Percentiles rank a stretch among this genome's conserved stretches.
Conservation (phyloP, 2,113 vertebrate species). For the Aphyosemion australe region DNA sequence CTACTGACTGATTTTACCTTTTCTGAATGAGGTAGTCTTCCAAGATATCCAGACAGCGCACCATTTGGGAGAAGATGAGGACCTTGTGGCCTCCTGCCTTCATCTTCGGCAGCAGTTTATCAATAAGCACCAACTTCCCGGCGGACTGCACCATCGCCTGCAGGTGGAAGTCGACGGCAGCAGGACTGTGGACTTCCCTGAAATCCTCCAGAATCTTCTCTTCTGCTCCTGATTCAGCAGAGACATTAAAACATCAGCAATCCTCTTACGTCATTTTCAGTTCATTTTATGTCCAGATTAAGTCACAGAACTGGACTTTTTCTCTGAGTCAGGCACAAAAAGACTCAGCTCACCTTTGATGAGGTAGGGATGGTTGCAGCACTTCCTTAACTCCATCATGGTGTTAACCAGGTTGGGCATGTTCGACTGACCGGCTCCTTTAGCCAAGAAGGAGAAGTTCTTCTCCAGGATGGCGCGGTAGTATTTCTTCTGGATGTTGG, state of each 20-base stretch:
- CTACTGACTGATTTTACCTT: constrained; percentile 77
- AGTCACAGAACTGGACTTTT: too few species aligned
- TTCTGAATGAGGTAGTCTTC: constrained; percentile 99
- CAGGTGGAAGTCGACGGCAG: constrained; percentile 91
- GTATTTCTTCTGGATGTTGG: constrained; percentile 99
- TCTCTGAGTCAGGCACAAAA: too few species aligned
- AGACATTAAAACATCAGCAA: constrained; percentile 10
- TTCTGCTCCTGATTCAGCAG: constrained; percentile 86
- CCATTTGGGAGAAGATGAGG: constrained; percentile 99
- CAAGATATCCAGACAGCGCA: constrained; percentile 96
- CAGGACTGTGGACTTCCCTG: constrained; percentile 88
- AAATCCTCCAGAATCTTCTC: constrained; percentile 99
- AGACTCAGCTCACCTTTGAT: constrained; percentile 88
- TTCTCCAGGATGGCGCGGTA: constrained; percentile 97
- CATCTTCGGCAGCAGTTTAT: constrained; percentile 99
- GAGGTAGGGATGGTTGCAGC: constrained; percentile 99
- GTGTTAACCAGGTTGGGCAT: constrained; percentile 98
- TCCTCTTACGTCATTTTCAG: neutral
- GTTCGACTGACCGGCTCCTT: constrained; percentile 95
- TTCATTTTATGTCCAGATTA: too few species aligned
- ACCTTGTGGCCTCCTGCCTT: constrained; percentile 98
- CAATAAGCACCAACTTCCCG: constrained; percentile 96
- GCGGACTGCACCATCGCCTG: constrained; percentile 99
- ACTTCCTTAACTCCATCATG: constrained; percentile 99
- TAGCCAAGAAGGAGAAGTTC: constrained; percentile 97